Base-by-base conservation (phyloP, 2,113 vertebrate genomes). In the Pandion haliaetus region DNA sequence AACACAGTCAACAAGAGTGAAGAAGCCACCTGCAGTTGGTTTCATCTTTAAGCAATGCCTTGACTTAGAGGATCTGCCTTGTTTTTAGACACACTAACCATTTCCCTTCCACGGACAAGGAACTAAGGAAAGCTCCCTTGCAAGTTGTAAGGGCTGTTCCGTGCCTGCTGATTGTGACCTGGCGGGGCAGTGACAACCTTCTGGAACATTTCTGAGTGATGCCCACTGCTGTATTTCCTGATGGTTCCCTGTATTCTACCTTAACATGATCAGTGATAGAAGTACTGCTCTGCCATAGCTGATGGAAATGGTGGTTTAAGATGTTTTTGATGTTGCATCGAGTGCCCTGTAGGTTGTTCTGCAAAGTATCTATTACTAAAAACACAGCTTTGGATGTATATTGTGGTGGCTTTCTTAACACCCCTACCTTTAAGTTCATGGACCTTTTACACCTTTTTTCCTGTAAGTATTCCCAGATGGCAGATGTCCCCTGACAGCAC, bases 351-450 rank as follows among this genome's bases (percentile, higher is more conserved):
- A 34, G 12, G 40, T 54, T 87, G 42, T 74, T 69, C 36, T 63
- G 8, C 58, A 38, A 78, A 57, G 19, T 36, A 14, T 11, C 59
- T 67, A 5, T 42, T 62, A 42, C 55, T 57, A 58, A 73, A 72
- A n/a, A 4, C 38, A 32, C 36, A 28, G 31, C 69, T 73, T 38
- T 36, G n/a, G 49, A 2, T 54, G 19, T 58, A 10, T 47, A 55
- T 55, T 58, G 16, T 15, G n/a, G 28, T 66, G 77, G 32, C 44
- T 54, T 38, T 61, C n/a, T 54, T 52, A 58, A 72, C 38, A 13
- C 15, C 32, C 50, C 38, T 98, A 98, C 98, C 97, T 97, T 97
- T 78, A 76, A 94, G 4, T 88, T 57, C 50, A 36, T 88, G 14
- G 11, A 31, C 10, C 92, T 97, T 65, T 5, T 61, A 5, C 1